Conservation (phyloP, 2,797 vertebrate genomes). For the Brachymystax lenok region DNA sequence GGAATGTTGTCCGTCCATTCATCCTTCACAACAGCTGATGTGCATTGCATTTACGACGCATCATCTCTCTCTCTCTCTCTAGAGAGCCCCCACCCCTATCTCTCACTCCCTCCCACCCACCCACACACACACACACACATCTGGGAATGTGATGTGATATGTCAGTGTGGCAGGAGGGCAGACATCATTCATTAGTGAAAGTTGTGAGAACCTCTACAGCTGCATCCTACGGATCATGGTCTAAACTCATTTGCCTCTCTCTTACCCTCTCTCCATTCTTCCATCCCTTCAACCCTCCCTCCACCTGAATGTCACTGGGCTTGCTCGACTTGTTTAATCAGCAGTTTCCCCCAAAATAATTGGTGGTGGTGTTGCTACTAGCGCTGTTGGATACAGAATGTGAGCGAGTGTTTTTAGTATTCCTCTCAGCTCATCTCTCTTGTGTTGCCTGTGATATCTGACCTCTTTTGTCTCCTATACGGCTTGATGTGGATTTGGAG, state of each 20-base stretch:
- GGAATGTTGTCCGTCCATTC: neutral
- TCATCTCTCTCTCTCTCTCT: slow-evolving; percentile 60
- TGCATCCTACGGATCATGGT: slow-evolving; percentile 39
- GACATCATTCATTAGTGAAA: slow-evolving; percentile 48
- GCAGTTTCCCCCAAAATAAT: slow-evolving; percentile 77
- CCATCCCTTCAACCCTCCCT: slow-evolving; percentile 17
- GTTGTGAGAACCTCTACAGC: slow-evolving; percentile 21
- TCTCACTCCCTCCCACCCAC: slow-evolving; percentile 36
- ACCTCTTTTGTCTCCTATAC: slow-evolving; percentile 77
- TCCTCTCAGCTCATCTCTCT: slow-evolving; percentile 68
- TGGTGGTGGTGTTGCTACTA: slow-evolving; percentile 72
- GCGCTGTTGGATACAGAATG: slow-evolving; percentile 70
- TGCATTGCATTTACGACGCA: slow-evolving; percentile 42
- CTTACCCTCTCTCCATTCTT: slow-evolving; percentile 22
- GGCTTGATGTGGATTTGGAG: slow-evolving; percentile 79
- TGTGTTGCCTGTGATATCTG: slow-evolving; percentile 78
- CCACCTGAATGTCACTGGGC: slow-evolving; percentile 65
- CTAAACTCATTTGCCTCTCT: slow-evolving; percentile 22
- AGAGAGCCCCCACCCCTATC: slow-evolving; percentile 5
- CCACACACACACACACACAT: slow-evolving; percentile 3
- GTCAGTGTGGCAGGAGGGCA: slow-evolving; percentile 51
- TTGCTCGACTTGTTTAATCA: slow-evolving; percentile 76
- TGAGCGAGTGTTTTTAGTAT: slow-evolving; percentile 67
- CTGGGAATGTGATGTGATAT: neutral
- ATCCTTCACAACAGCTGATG: slow-evolving; percentile 22